Evolutionary conservation across 2,888 invertebrate genomes (phyloP), one percentile per base, ranked within the genome.

Genomic region (Pterostichus madidus): DNA sequence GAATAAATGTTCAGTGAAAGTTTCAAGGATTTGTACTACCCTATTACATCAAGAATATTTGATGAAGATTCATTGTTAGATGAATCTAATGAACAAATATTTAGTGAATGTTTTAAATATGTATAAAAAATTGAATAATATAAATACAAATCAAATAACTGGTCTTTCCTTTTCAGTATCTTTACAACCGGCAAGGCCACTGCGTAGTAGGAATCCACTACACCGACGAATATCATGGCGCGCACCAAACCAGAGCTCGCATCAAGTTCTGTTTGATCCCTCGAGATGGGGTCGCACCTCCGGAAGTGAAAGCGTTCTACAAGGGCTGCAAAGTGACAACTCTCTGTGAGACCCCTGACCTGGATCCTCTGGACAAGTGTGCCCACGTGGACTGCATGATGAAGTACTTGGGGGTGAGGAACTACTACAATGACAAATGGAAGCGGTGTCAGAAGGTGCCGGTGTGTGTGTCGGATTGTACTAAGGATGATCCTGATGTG

Each of bases 391-490:
- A 92, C 85, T 93, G 92, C 85, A 90, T 91, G 83, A 90, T 91
- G 84, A 92, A 92, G 84, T 93, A 92, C 86, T 90, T 91, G 75
- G 92, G 92, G 0, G 87, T 87, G 76, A 89, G 90, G 49, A 92
- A 90, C 86, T 92, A 88, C 85, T 92, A 90, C 85, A 92, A 92
- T 86, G 84, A 86, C 6, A 85, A 85, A 44, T 86, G 86, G 78
- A 87, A 87, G 76, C 85, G 86, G 64, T 90, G 91, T 83, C 88
- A 90, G 84, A 85, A 87, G 78, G 90, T 90, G 49, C 90, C 90
- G 5, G 83, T 86, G 24, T 91, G 91, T 84, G 85, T 88, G 52
- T 86, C 87, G 3, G 86, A 89, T 84, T 83, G 86, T 7, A 83
- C 84, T n/a, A 35, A 88, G 83, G 85, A 86, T 39, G 85, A 88